phyloP scores from a whole-genome alignment of 2,797 vertebrate genomes.

The Bucorvus abyssinicus region DNA sequence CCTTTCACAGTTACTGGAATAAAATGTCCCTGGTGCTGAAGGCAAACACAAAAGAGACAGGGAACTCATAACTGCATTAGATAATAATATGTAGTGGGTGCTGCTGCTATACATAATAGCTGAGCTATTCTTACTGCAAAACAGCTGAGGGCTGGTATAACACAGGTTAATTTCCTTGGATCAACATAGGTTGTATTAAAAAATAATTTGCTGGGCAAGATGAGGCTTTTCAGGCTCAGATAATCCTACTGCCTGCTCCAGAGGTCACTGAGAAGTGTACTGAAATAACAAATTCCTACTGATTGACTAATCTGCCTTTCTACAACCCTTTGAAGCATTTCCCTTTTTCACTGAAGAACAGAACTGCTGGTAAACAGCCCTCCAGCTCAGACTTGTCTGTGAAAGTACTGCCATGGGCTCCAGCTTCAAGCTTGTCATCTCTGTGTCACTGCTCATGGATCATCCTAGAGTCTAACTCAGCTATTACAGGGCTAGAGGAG shows the following conservation, averaged over 20 bases:
- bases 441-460: background rate
- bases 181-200: background rate
- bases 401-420: background rate
- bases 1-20: background rate
- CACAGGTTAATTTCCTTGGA: conserved; percentile 24
- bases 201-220: conserved; percentile 2
- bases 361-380: background rate
- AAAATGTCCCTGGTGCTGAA: background rate
- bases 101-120: background rate
- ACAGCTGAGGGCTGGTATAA: background rate
- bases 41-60: background rate
- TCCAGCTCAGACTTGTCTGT: background rate
- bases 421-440: background rate
- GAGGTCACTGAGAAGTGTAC: conserved; percentile 30
- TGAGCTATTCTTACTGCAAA: background rate
- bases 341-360: conserved; percentile 36
- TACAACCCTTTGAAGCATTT: conserved; percentile 62
- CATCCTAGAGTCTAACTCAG: background rate
- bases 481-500: background rate
- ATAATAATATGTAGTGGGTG: background rate
- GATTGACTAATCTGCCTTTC: conserved; percentile 70
- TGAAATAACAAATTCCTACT: conserved; percentile 37
- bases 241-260: conserved; percentile 10
- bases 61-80: background rate
- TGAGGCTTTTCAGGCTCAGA: background rate